Evolutionary conservation across 2,888 invertebrate genomes (phyloP), one percentile per base, ranked within the genome.

Genomic region (Drosophila rubida): DNA sequence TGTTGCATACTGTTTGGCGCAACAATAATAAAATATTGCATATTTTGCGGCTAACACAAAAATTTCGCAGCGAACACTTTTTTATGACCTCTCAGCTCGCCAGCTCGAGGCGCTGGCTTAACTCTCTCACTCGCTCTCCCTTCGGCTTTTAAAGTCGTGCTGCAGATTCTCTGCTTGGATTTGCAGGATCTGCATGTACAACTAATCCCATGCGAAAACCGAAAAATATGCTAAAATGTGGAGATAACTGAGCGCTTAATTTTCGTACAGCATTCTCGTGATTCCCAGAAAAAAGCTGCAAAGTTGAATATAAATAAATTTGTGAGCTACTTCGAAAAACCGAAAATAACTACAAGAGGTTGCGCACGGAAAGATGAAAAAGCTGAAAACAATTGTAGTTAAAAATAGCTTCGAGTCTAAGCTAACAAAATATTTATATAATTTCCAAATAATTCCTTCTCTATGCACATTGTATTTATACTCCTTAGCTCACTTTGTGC

Each of bases 1-100:
- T 84, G 84, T 81, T 84, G 83, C 84, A 83, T 86, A 83, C 86
- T 84, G 83, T 84, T 85, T 71, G 75, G 65, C 75, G 81, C 83
- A 81, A 80, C 81, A 78, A 86, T 86, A 86, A 84, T 86, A 84
- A 86, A 86, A 84, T 76, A 84, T 84, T 67, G 76, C 81, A 81
- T 78, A 81, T 84, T 84, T 67, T 80, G 81, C 73, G 75, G 81
- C 78, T 57, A 66, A 65, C 50, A 58, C 30, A 53, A 30, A 53
- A 41, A 53, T 41, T 30, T 41, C 41, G 39, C 27, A 13, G 51
- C 51, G 27, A 13, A 9, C 51, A 41, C 41, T 53, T 53, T 53
- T 53, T 53, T 37, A 37, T 37, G 13, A 37, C 35, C 13, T 35
- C 22, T 13, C 16, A 46, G 19, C 25, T 25, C 30, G 2, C 2